phyloP scores from a whole-genome alignment of 2,113 vertebrate genomes.

The Pleuronectes platessa region DNA sequence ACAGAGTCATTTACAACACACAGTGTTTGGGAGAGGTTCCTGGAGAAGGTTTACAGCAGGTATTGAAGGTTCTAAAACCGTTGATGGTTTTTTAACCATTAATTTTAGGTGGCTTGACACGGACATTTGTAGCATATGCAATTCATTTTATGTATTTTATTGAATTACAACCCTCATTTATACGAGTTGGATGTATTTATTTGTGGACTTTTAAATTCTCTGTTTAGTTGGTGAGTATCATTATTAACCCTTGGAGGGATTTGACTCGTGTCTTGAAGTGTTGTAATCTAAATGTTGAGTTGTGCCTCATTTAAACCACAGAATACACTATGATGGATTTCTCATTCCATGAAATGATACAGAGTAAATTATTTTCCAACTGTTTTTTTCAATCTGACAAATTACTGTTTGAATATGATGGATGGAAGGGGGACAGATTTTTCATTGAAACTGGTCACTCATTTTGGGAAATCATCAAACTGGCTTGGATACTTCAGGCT shows the following conservation, averaged over 20 bases:
- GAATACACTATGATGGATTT: neutral
- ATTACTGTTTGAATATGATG: slow-evolving; percentile 4
- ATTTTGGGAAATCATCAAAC: slow-evolving; percentile 19
- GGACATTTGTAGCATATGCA: no score
- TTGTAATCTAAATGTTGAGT: neutral
- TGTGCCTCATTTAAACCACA: neutral
- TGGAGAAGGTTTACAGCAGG: no score
- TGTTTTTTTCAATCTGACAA: slow-evolving; percentile 12
- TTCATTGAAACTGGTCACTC: slow-evolving; percentile 35
- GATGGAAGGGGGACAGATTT: neutral
- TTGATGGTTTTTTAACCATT: no score
- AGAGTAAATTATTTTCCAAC: slow-evolving; percentile 5
- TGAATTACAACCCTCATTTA: no score
- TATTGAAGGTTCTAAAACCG: no score
- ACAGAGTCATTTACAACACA: no score
- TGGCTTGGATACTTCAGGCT: neutral
- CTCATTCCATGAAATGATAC: neutral
- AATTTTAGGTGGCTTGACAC: no score
- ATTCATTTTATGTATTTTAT: no score
- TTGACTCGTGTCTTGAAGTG: neutral
- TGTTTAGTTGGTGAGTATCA: neutral
- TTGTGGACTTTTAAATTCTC: neutral
- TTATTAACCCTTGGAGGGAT: neutral
- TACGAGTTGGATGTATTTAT: no score
- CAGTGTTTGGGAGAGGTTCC: no score